Conservation (phyloP, 2,797 vertebrate genomes). For the Premnoplex brunnescens region DNA sequence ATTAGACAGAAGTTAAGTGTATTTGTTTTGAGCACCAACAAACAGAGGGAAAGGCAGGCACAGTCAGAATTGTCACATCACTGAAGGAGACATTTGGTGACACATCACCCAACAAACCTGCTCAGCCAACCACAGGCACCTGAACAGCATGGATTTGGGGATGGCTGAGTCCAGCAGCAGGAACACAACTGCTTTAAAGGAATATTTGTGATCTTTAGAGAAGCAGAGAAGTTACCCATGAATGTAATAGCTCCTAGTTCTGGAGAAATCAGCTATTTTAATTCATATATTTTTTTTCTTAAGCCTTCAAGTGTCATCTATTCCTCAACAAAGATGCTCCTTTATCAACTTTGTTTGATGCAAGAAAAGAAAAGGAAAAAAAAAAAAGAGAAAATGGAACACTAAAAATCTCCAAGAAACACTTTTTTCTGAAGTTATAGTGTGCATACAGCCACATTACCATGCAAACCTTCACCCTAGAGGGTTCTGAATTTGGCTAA, state of each 20-base stretch:
- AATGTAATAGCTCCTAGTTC: not conserved
- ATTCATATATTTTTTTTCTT: not conserved
- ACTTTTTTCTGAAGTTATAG: not conserved
- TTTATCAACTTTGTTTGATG: not conserved
- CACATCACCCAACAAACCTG: not conserved
- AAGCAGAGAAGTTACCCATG: not conserved
- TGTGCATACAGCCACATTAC: not conserved
- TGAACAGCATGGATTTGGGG: not conserved
- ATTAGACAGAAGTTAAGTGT: not conserved
- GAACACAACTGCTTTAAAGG: not conserved
- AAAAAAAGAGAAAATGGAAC: not conserved
- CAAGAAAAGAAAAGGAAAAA: not conserved
- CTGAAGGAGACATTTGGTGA: not conserved
- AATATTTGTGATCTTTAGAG: not conserved
- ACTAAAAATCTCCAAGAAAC: not conserved
- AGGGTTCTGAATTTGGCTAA: not conserved
- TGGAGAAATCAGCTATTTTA: not conserved
- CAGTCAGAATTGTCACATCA: not conserved
- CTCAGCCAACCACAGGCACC: not conserved
- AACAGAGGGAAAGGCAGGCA: not conserved
- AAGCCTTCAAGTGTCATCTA: not conserved
- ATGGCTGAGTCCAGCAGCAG: not conserved
- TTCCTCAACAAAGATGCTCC: not conserved
- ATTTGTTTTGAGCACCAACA: not conserved
- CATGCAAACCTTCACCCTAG: not conserved